These are phyloP conservation scores for Toxotes chatareus DNA, from an alignment of 2,113 vertebrate genomes.

Conservation along the genomic window DNA sequence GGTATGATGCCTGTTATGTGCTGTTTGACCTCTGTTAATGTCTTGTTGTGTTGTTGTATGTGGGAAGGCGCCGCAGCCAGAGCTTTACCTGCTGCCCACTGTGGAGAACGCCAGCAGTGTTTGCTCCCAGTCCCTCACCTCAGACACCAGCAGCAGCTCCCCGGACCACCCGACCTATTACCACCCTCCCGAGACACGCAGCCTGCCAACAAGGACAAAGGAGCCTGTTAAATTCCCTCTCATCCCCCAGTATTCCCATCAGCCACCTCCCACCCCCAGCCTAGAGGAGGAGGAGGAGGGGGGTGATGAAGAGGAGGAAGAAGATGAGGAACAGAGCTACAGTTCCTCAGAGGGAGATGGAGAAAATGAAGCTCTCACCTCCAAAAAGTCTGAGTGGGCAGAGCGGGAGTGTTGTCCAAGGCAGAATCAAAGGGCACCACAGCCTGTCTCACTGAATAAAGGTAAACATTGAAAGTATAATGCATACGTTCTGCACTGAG, in stretches of 20 bases:
- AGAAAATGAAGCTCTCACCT: conserved; percentile 45
- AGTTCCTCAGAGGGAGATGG: conserved; percentile 71
- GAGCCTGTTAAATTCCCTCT: conserved; percentile 78
- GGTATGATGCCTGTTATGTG: background rate
- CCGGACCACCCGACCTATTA: conserved; percentile 62
- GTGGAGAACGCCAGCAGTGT: conserved; percentile 81
- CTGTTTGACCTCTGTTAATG: background rate
- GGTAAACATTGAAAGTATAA: conserved; percentile 50
- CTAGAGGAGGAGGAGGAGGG: conserved; percentile 66
- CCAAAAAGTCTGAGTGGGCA: conserved; percentile 54
- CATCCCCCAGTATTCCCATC: conserved; percentile 77
- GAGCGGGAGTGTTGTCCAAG: conserved; percentile 19
- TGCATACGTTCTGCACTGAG: background rate
- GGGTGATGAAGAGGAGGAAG: conserved; percentile 6
- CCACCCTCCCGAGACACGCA: conserved; percentile 68
- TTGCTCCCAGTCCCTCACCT: conserved; percentile 79
- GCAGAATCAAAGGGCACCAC: conserved; percentile 50
- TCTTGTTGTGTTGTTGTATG: background rate
- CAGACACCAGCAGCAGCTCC: conserved; percentile 77
- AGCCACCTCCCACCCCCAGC: conserved; percentile 61
- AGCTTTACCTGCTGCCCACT: conserved; percentile 90
- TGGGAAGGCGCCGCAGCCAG: conserved; percentile 89
- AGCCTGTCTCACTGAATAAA: conserved; percentile 55
- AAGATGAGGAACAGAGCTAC: conserved; percentile 67
- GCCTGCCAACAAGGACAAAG: conserved; percentile 69